Base-by-base conservation (phyloP, 2,113 vertebrate species). In the Desmodus rotundus region DNA sequence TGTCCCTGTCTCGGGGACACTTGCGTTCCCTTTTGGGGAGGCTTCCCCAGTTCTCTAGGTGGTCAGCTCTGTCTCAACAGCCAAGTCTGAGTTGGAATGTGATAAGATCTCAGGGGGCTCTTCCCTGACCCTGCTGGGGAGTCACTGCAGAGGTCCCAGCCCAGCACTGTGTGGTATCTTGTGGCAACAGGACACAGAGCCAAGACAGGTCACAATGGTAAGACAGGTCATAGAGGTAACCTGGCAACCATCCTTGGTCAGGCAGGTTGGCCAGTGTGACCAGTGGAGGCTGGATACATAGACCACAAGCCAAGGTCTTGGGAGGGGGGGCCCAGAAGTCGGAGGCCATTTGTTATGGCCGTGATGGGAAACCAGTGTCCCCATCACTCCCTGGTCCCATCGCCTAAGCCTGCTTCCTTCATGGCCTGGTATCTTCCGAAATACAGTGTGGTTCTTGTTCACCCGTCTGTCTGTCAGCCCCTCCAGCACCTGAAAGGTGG, bases 301-400 rank as follows among this genome's bases (percentile, higher is more conserved):
- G 4, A 13, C 31, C 5, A 0, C 0, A 1, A 13, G 22, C 14
- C 28, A 12, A 22, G 38, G 45, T 26, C 4, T 20, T n/a, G 16
- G 7, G 47, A 14, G 7, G 14, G 7, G 7, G 4, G 4, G 14
- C 22, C 17, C 1, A 9, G 81, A 22, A 19, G 54, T 36, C 8
- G 70, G 45, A n/a, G 68, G 58, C 4, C 31, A 5, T 28, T 20
- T 15, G 36, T 9, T 22, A 36, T 13, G 41, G 54, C 31, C 1
- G 33, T 14, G 0, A 24, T 1, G 20, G 56, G 3, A 81, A 61
- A 31, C 24, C 38, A 10, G 13, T 11, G 19, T 28, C 56, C 26
- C 38, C 15, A 4, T 56, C 8, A 8, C 36, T 58, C 36, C 52
- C n/a, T 56, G 0, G 13, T 77, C 52, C 28, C 36, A 7, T 33